These are phyloP conservation scores for Papilio elwesi DNA, from an alignment of 2,888 invertebrate genomes.

Conservation along the genomic window DNA sequence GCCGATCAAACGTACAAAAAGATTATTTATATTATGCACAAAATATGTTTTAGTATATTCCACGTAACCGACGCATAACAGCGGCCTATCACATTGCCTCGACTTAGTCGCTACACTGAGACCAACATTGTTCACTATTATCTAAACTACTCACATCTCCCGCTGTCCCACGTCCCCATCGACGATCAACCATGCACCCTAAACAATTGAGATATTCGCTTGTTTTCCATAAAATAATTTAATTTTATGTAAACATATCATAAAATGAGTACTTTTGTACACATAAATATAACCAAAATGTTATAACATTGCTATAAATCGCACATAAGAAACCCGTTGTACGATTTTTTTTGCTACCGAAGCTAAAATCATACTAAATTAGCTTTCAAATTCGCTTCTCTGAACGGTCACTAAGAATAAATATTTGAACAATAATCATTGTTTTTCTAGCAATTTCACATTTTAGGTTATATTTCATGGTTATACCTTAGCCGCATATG, in stretches of 20 bases:
- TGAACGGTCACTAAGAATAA: no score
- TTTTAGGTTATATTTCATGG: no score
- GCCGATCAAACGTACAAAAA: slow-evolving; percentile 33
- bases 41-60: slow-evolving; percentile 40
- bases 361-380: no score
- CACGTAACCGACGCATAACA: slow-evolving; percentile 47
- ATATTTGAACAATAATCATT: no score
- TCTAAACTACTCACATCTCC: slow-evolving; percentile 44
- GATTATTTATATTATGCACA: slow-evolving; percentile 5
- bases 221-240: slow-evolving; percentile 6
- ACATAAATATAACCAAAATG: no score
- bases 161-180: slow-evolving; percentile 13
- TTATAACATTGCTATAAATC: no score
- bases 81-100: slow-evolving; percentile 56
- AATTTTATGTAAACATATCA: not conserved
- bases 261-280: not conserved
- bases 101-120: slow-evolving; percentile 69
- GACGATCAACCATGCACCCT: slow-evolving; percentile 7
- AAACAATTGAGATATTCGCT: slow-evolving; percentile 6
- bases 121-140: slow-evolving; percentile 61
- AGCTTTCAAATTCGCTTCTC: no score
- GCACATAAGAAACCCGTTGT: no score
- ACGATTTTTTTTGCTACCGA: no score
- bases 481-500: no score
- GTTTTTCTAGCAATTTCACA: no score